Percentiles rank a stretch among this genome's conserved stretches.
phyloP scores from a whole-genome alignment of 2,113 vertebrate species.

The Nycticebus coucang region DNA sequence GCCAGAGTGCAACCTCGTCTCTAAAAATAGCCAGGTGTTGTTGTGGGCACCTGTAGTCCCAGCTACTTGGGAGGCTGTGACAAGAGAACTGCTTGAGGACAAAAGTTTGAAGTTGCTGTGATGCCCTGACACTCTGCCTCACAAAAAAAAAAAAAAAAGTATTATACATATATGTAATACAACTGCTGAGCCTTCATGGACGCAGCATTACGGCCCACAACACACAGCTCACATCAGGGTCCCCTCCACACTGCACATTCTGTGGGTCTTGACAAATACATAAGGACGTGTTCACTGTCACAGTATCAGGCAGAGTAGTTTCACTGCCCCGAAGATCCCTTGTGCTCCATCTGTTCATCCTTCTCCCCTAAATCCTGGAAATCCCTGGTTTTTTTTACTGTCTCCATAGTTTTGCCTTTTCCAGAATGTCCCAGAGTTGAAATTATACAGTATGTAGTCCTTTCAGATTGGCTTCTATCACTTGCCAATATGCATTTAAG shows the following conservation, averaged over 20 bases:
- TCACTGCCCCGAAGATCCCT: not conserved
- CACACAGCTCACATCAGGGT: not conserved
- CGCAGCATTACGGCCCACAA: rapidly evolving
- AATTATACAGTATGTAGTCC: not conserved
- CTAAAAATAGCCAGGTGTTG: too few species aligned
- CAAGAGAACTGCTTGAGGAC: too few species aligned
- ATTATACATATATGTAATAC: too few species aligned
- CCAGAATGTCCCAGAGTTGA: not conserved
- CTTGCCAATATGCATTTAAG: not conserved
- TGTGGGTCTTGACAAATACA: too few species aligned
- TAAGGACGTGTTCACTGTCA: too few species aligned
- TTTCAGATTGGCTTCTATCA: not conserved
- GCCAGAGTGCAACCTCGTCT: too few species aligned
- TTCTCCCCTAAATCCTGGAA: not conserved
- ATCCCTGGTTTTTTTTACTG: not conserved
- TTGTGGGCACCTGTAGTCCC: too few species aligned
- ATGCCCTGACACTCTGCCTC: too few species aligned
- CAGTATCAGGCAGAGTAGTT: too few species aligned
- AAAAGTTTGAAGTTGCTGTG: too few species aligned
- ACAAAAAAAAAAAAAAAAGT: too few species aligned
- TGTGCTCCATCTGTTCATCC: not conserved
- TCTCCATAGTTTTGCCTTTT: not conserved
- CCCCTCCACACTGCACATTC: not conserved
- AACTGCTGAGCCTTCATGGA: not conserved
- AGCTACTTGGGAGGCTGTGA: too few species aligned